Base-by-base conservation (phyloP, 2,113 vertebrate species). In the Sorex araneus region DNA sequence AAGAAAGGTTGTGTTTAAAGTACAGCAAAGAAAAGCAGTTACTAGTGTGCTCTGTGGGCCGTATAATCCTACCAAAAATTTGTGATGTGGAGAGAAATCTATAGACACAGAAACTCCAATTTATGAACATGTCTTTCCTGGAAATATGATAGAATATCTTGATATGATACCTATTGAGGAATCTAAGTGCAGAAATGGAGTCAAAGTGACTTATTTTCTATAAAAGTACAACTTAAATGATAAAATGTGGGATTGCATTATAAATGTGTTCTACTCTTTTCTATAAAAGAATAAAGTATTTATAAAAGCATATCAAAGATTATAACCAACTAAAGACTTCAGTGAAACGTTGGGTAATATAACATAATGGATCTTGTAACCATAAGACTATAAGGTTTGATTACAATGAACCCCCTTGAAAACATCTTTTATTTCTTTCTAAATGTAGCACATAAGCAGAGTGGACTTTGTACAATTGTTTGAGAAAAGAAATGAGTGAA, bases 331-430 rank as follows among this genome's bases (percentile, higher is more conserved):
- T 92, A 36, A 32, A 91, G 27, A 57, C 11, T 28, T 75, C 76
- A 79, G 36, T 67, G 19, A 67, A 92, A 92, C 83, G 15, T 45
- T 32, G 60, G 13, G 8, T 21, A 76, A 32, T 81, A 43, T 4
- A 79, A 40, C 21, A 19, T 84, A 80, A 88, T 85, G 67, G 40
- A 25, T 50, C 43, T 54, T 63, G 25, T 36, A 89, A 71, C 54
- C 36, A 18, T 63, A 90, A 43, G 92, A 43, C 36, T 90, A 34
- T 90, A 91, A 71, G 21, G 27, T 50, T 93, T 96, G 73, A 80
- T 88, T 69, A 60, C 16, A 94, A 64, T 71, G 89, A 92, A 85
- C 34, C 13, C 30, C n/a, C 27, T 18, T 11, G 75, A 81, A 87
- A 95, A 32, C 13, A 18, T 7, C 5, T 63, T 57, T 43, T 19